Percentiles rank a stretch among this genome's conserved stretches.
These are phyloP conservation scores for Gonocerus acuteangulatus DNA, from an alignment of 2,888 invertebrate species.

Conservation along the genomic window DNA sequence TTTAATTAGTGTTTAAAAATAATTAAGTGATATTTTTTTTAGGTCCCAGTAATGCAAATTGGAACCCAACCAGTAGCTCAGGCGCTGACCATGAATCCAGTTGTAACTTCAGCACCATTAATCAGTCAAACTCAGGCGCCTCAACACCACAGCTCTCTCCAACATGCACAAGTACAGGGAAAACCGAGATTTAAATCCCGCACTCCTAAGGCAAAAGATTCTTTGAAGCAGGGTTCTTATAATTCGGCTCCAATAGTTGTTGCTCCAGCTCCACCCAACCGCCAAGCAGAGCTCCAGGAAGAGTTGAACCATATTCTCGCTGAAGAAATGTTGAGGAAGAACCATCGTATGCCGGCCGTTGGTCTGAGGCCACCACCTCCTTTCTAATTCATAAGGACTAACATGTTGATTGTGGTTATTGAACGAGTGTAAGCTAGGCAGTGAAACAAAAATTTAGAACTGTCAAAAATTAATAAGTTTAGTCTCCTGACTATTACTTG, in stretches of 20 bases:
- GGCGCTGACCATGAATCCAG: neutral
- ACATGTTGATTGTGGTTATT: too few relatives aligned
- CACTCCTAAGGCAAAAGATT: constrained; percentile 18
- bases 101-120: neutral
- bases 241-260: constrained; percentile 29
- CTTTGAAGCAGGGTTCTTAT: constrained; percentile 25
- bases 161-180: neutral
- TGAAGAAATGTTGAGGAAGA: constrained; percentile 33
- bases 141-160: neutral
- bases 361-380: constrained; percentile 27
- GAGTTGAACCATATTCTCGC: constrained; percentile 33
- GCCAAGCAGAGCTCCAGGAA: constrained; percentile 22
- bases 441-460: too few relatives aligned
- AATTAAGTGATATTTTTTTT: too few relatives aligned
- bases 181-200: neutral
- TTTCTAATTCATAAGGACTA: neutral
- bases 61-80: neutral
- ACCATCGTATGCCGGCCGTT: constrained; percentile 27
- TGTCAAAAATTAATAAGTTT: too few relatives aligned
- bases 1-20: too few relatives aligned
- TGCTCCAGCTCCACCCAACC: constrained; percentile 6
- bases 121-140: neutral
- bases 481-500: too few relatives aligned
- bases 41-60: neutral
- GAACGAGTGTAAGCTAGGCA: too few relatives aligned